Conservation (phyloP, 2,888 invertebrate genomes). For the Subacronicta megacephala region DNA sequence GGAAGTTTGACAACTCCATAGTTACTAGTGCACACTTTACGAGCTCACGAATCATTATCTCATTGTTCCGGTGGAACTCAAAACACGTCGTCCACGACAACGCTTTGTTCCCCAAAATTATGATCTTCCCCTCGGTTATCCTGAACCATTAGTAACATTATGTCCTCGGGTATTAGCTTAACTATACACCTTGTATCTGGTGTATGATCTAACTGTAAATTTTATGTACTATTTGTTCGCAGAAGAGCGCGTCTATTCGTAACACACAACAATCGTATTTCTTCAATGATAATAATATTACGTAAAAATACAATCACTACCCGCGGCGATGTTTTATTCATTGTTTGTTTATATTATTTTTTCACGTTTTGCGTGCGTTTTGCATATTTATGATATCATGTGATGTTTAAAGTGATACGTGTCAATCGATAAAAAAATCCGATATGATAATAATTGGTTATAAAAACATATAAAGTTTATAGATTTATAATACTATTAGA, state of each 20-base stretch:
- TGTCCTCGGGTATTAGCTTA: slow-evolving; percentile 75
- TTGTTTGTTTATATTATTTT: slow-evolving; percentile 8
- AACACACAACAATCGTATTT: slow-evolving; percentile 37
- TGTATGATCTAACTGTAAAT: slow-evolving; percentile 60
- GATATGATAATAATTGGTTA: too few relatives aligned
- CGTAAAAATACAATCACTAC: slow-evolving; percentile 45
- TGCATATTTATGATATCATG: slow-evolving; percentile 2
- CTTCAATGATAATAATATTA: slow-evolving; percentile 51
- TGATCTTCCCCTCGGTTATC: slow-evolving; percentile 82
- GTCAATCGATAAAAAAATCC: too few relatives aligned
- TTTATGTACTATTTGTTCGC: slow-evolving; percentile 18
- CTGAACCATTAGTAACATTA: slow-evolving; percentile 81
- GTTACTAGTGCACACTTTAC: slow-evolving; percentile 75
- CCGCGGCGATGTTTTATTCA: slow-evolving; percentile 28
- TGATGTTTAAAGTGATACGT: background rate
- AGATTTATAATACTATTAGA: too few relatives aligned
- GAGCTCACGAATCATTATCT: slow-evolving; percentile 83
- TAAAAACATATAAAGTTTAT: too few relatives aligned
- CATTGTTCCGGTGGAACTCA: slow-evolving; percentile 79
- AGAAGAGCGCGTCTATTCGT: slow-evolving; percentile 15
- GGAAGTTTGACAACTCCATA: slow-evolving; percentile 76
- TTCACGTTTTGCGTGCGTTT: too few relatives aligned
- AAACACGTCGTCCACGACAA: slow-evolving; percentile 75
- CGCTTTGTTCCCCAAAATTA: slow-evolving; percentile 83
- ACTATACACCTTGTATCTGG: slow-evolving; percentile 63